These are phyloP conservation scores for Nemopilema nomurai DNA, from an alignment of 30 jellyfish, hydroid and myxozoan species.

Conservation along the genomic window DNA sequence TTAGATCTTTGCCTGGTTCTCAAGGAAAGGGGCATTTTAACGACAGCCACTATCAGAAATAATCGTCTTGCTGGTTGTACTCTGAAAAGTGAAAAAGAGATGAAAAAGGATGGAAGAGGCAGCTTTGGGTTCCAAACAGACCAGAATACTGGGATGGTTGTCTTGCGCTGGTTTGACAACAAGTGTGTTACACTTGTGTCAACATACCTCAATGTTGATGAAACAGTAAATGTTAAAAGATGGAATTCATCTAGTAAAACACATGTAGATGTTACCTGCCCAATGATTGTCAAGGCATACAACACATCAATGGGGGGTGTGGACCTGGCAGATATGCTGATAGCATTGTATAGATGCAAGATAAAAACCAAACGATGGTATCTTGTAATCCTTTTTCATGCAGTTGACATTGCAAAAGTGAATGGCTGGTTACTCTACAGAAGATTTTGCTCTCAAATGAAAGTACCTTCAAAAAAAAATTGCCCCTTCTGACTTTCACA, in stretches of 20 bases:
- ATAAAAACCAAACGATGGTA: conserved; percentile 67
- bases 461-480: conserved; percentile 16
- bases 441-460: conserved; percentile 42
- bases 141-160: conserved; percentile 55
- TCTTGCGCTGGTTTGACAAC: conserved; percentile 64
- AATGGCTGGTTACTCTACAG: conserved; percentile 77
- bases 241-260: conserved; percentile 45
- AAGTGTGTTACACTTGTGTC: conserved; percentile 64
- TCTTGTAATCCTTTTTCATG: conserved; percentile 56
- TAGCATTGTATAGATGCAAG: conserved; percentile 56
- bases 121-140: conserved; percentile 30
- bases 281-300: conserved; percentile 9
- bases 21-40: conserved; percentile 54
- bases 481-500: not conserved
- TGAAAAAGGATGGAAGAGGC: conserved; percentile 65
- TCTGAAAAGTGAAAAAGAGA: conserved; percentile 42
- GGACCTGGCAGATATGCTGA: conserved; percentile 72
- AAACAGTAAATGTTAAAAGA: conserved; percentile 21
- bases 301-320: conserved; percentile 65
- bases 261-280: conserved; percentile 7
- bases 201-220: conserved; percentile 14
- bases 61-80: conserved; percentile 62
- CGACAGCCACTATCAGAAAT: conserved; percentile 49
- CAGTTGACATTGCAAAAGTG: conserved; percentile 63
- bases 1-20: conserved; percentile 42